Evolutionary conservation across 2,113 vertebrate genomes (phyloP), one percentile per base, ranked within the genome.

Genomic region (Theropithecus gelada): DNA sequence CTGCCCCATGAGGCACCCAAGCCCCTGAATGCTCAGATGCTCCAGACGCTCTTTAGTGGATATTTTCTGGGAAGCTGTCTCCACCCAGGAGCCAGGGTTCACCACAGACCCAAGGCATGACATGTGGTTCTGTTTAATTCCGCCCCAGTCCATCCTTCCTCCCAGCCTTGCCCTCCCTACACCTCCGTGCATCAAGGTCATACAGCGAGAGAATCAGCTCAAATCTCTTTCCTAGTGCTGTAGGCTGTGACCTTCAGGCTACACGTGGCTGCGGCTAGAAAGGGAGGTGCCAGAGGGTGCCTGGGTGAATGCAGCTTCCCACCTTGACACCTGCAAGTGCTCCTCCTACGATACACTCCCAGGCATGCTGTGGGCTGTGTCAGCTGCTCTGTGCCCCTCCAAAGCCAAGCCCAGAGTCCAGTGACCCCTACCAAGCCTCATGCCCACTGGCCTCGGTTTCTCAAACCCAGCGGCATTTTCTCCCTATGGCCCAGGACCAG

Each of bases 131-230:
- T 4, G 61, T 8, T 17, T 7, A 6, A 38, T 45, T 38, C 22
- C 4, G 2, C 40, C 40, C 40, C 9, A 0, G 2, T 14, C 16
- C 23, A 4, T 14, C 11, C 2, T 1, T 55, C 38, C 23, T 38
- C 43, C 66, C 10, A 13, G 48, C 48, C 59, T 64, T 35, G 14
- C 13, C 12, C 27, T 73, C 10, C 14, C 35, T 1, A 25, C 4
- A 40, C 32, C 59, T 57, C 32, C 14, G 0, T 1, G 43, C 20
- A 17, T 7, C 82, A 30, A 59, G 75, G 50, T 16, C 30, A 0
- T 23, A 7, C 11, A 43, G 40, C 5, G 4, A 16, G n/a, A 78
- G 25, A 66, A 14, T 57, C 48, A 48, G 2, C 35, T 43, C 55
- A 0, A 12, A 0, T 76, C 32, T 10, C 68, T 76, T 84, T 40